A percentile compares a stretch with the other conserved stretches of the same genome.
phyloP scores from a whole-genome alignment of 2,888 invertebrate genomes.

The Malthinus flaveolus region DNA sequence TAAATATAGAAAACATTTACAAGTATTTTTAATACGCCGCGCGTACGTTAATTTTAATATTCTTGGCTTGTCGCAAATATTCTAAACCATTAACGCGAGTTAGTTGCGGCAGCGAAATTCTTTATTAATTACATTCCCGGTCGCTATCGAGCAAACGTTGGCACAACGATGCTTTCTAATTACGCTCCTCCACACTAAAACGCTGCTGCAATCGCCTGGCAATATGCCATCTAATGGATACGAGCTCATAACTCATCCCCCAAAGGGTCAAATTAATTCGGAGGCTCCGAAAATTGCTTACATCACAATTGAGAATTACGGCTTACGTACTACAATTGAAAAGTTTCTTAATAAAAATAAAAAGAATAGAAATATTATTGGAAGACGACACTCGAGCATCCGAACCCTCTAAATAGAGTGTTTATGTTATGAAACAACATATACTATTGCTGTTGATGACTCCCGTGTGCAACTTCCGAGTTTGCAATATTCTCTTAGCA shows the following conservation, averaged over 20 bases:
- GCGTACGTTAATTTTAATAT: constrained; percentile 28
- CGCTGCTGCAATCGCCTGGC: constrained; percentile 50
- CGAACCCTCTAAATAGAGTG: constrained; percentile 22
- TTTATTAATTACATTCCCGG: constrained; percentile 52
- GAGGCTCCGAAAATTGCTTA: constrained; percentile 43
- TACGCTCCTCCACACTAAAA: constrained; percentile 45
- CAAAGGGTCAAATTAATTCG: constrained; percentile 52
- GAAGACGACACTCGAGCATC: constrained; percentile 18
- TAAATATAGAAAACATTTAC: constrained; percentile 3
- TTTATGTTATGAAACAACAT: constrained; percentile 29
- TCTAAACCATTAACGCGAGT: constrained; percentile 21
- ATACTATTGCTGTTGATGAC: constrained; percentile 21
- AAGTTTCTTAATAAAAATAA: constrained; percentile 30
- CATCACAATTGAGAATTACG: constrained; percentile 33
- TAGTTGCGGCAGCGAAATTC: constrained; percentile 47
- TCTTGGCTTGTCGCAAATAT: constrained; percentile 28
- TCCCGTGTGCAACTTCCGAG: constrained; percentile 26
- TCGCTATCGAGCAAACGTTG: constrained; percentile 38
- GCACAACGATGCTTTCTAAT: constrained; percentile 47
- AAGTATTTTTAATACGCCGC: constrained; percentile 7
- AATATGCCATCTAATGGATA: constrained; percentile 54
- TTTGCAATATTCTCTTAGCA: constrained; percentile 18
- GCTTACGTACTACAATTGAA: constrained; percentile 29
- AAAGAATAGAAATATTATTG: constrained; percentile 21
- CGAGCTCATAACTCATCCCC: constrained; percentile 50